Percentiles rank a stretch among this genome's conserved stretches.
phyloP scores from a whole-genome alignment of 2,113 vertebrate genomes.

The Menura novaehollandiae region DNA sequence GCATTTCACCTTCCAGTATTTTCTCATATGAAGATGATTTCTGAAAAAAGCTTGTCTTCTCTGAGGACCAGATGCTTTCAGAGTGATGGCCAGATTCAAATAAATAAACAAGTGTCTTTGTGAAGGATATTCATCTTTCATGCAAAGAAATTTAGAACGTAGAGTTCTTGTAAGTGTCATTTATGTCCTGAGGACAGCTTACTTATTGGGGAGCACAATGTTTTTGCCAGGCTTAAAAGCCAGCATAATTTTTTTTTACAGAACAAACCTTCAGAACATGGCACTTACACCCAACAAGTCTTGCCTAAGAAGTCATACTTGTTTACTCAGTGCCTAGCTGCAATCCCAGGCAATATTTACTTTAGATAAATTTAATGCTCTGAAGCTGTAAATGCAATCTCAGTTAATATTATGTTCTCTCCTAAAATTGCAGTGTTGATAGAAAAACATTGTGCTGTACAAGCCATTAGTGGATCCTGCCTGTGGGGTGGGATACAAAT shows the following conservation, averaged over 20 bases:
- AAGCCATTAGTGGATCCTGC: background rate
- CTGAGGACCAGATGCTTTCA: background rate
- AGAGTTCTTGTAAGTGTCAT: background rate
- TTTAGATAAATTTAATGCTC: background rate
- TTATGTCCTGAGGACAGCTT: background rate
- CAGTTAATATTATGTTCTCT: background rate
- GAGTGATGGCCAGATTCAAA: background rate
- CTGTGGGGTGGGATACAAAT: background rate
- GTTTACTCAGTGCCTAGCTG: background rate
- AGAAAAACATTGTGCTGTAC: background rate
- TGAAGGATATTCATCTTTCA: background rate
- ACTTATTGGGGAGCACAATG: background rate
- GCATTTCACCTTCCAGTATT: conserved; percentile 16
- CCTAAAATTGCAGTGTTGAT: background rate
- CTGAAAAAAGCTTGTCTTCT: background rate
- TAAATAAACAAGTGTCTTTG: background rate
- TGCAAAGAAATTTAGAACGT: background rate
- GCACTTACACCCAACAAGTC: background rate
- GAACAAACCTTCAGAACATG: background rate
- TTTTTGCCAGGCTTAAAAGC: background rate
- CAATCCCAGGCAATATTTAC: background rate
- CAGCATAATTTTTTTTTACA: background rate
- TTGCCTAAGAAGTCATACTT: background rate
- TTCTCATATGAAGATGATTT: background rate
- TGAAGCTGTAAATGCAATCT: conserved; percentile 9